Base-by-base conservation (phyloP, 2,888 invertebrate genomes). In the Halictus quadricinctus region DNA sequence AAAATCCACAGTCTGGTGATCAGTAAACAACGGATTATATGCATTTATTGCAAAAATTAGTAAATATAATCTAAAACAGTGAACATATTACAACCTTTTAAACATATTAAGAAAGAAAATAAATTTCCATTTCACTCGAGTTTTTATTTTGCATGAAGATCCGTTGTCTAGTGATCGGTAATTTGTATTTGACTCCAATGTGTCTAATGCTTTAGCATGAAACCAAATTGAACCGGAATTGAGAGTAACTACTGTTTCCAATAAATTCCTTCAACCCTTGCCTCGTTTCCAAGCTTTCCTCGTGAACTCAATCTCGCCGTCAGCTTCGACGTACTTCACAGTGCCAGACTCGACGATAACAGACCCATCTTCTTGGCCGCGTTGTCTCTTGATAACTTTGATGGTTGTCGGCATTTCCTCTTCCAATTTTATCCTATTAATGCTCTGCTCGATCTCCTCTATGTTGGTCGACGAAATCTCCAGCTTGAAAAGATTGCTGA, bases 281-380 rank as follows among this genome's bases (percentile, higher is more conserved):
- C 86, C 79, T 81, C 21, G 54, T 66, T 77, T 86, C 80, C 76
- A 73, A 58, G 76, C 36, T 85, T 86, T 77, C 29, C 73, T 29
- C 79, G 83, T 64, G 41, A 93, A 91, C 43, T 92, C 88, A 36
- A 94, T 89, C 48, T 90, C 87, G 64, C 93, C 94, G 54, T 85
- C 76, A 0, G 93, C 92, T 76, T 89, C 88, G 72, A 92, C 58
- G 72, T 90, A 92, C 72, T 92, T 91, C 8, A 89, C 75, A 43
- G 85, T 46, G 46, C 81, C 82, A 25, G 83, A 80, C 69, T 87
- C 83, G 46, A 79, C 72, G 64, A 75, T 13, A 54, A 69, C 83
- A 48, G 86, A 76, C 76, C 77, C 84, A 76, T 89, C 88, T 79
- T 76, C 87, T 76, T 90, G 84, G 69, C 86, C 87, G 41, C 48